These are phyloP conservation scores for Acanthochromis polyacanthus DNA, from an alignment of 2,113 vertebrate species.

Conservation along the genomic window DNA sequence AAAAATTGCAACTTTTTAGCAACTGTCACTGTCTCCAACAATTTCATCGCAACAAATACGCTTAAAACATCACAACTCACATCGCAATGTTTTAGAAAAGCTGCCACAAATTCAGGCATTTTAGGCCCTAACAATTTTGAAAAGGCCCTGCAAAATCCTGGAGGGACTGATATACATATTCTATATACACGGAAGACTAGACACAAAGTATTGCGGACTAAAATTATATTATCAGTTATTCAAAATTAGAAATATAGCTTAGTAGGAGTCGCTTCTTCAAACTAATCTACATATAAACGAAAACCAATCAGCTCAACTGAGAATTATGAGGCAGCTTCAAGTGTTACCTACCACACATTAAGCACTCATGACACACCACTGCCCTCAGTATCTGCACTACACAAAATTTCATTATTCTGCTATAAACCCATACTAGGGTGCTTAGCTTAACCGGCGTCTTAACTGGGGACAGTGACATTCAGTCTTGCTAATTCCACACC, in stretches of 20 bases:
- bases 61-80: too few relatives aligned
- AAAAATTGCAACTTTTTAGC: too few relatives aligned
- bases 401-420: conserved; percentile 64
- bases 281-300: conserved; percentile 44
- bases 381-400: conserved; percentile 38
- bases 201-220: neutral
- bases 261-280: conserved; percentile 9
- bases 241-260: conserved; percentile 8
- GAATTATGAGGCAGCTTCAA: conserved; percentile 44
- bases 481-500: conserved; percentile 67
- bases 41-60: too few relatives aligned
- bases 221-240: conserved; percentile 8
- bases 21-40: too few relatives aligned
- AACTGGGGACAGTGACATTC: conserved; percentile 70
- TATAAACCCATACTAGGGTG: conserved; percentile 39
- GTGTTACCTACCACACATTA: conserved; percentile 45
- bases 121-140: too few relatives aligned
- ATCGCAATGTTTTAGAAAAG: too few relatives aligned
- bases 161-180: neutral
- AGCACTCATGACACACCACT: conserved; percentile 34
- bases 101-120: too few relatives aligned
- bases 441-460: conserved; percentile 54
- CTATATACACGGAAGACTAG: neutral
- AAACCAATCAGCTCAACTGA: conserved; percentile 44
- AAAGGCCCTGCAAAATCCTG: too few relatives aligned